Evolutionary conservation across 2,797 vertebrate genomes (phyloP).

Genomic region (Syndactyla subalaris): DNA sequence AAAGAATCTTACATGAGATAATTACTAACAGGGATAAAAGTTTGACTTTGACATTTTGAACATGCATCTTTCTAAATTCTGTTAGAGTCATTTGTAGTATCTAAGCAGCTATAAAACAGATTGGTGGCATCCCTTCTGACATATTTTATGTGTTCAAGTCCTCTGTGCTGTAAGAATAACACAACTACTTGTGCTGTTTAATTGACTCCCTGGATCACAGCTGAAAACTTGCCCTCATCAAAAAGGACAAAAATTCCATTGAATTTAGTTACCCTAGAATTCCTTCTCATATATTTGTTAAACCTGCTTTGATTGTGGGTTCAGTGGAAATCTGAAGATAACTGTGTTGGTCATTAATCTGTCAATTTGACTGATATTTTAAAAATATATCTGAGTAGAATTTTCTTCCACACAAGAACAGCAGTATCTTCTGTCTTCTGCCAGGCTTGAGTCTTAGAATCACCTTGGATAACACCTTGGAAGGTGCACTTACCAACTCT

Average conservation of each 20-base stretch:
- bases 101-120: conserved; percentile 29
- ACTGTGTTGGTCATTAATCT: neutral
- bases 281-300: neutral
- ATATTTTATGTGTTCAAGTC: neutral
- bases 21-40: conserved; percentile 35
- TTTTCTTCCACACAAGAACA: neutral
- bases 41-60: conserved; percentile 42
- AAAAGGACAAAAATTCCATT: neutral
- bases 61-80: conserved; percentile 12
- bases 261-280: neutral
- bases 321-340: neutral
- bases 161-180: neutral
- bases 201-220: neutral
- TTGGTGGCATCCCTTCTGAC: conserved; percentile 5
- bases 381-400: neutral
- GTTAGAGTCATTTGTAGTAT: conserved; percentile 1
- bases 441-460: neutral
- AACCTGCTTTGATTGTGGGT: neutral
- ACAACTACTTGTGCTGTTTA: neutral
- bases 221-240: neutral
- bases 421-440: neutral
- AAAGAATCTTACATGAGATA: neutral
- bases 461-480: neutral
- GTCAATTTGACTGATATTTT: neutral
- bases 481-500: neutral